phyloP scores from a whole-genome alignment of 2,888 invertebrate species.

The Sepiola atlantica region DNA sequence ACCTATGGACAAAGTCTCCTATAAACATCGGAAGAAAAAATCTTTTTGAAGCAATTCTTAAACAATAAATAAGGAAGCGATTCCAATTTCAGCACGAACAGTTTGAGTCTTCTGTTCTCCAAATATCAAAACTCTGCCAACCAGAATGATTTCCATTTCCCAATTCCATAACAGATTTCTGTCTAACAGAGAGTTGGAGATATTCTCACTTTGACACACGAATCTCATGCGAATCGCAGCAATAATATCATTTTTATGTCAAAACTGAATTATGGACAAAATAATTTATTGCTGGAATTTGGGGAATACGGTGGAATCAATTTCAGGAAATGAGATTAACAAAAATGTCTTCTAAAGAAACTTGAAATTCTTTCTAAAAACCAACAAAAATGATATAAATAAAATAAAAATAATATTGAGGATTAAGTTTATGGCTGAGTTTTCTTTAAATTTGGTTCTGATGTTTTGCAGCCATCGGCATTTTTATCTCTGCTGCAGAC shows the following conservation, averaged over 20 bases:
- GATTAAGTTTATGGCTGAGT: not conserved
- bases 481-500: not conserved
- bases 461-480: not conserved
- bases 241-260: slow-evolving; percentile 24
- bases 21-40: not conserved
- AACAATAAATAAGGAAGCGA: not conserved
- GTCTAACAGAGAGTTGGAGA: not conserved
- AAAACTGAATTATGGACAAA: not conserved
- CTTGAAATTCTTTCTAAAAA: not conserved
- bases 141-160: not conserved
- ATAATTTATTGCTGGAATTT: not conserved
- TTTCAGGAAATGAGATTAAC: not conserved
- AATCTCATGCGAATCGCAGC: not conserved
- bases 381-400: not conserved
- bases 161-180: not conserved
- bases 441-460: not conserved
- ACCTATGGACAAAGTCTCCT: too few relatives aligned
- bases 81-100: not conserved
- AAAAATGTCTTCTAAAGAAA: not conserved
- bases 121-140: not conserved
- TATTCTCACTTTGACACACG: not conserved
- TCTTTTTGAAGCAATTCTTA: not conserved
- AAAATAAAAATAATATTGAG: not conserved
- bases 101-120: not conserved
- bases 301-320: not conserved